Evolutionary conservation across 2,888 invertebrate species (phyloP), one percentile per base, ranked within the genome.

Genomic region (Lathronympha strigana): DNA sequence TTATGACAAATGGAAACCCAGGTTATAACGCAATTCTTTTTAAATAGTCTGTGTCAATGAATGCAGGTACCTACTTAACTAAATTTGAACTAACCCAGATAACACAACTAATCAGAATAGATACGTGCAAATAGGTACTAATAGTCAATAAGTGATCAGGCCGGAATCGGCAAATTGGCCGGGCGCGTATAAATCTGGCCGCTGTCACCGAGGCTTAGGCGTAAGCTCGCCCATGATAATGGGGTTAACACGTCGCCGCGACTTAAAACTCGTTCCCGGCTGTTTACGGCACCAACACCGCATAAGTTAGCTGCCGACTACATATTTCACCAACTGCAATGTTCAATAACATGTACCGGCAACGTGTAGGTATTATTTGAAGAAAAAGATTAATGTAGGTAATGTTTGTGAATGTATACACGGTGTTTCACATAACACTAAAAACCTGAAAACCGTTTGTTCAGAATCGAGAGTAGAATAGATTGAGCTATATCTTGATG

Each of bases 161-260:
- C 79, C 68, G 73, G 72, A 71, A 85, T 85, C 82, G 80, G 81
- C 86, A 85, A 90, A 87, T 88, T 88, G 84, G 74, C 73, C 73
- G 70, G 74, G 76, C 73, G 72, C 76, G 78, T 86, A 90, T 91
- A 91, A 91, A 91, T 91, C 86, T 85, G 68, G 74, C 80, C 78
- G 80, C 76, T 84, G 88, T 84, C 85, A 76, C 73, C 79, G 71
- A 67, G 82, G 86, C 83, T 88, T 88, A 87, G 72, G 79, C 72
- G 73, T 89, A 88, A 90, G 83, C 85, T 82, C 73, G 63, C 71
- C 74, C 74, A 81, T 81, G 88, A 89, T 90, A 90, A 88, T 86
- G 80, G 91, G 88, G 86, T 88, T 88, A 88, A 82, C 87, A 78
- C 81, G 87, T 87, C 83, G 77, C 70, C 77, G 70, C 76, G 82